Base-by-base conservation (phyloP, 2,888 invertebrate species). In the Rhyacophila evoluta region DNA sequence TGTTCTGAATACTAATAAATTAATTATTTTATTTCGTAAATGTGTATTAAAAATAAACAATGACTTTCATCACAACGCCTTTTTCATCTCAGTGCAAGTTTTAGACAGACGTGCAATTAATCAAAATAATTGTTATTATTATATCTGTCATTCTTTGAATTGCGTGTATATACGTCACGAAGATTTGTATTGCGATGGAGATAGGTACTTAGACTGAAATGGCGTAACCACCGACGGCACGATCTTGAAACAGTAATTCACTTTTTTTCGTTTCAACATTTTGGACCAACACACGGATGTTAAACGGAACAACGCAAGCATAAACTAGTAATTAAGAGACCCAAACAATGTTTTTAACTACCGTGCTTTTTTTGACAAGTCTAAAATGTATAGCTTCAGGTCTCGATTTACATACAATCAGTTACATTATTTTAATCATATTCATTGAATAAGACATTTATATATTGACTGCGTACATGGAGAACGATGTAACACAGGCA, bases 81-180 rank as follows among this genome's bases (percentile, higher is more conserved):
- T 33, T 33, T 33, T 33, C 29, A 33, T 33, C 29, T 33, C 29
- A 33, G 6, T 33, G 29, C 29, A 33, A 33, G 29, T 33, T 33
- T 33, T 33, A 33, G 29, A 33, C 29, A 33, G 55, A 12, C 8
- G 55, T 8, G 19, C 55, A 25, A 55, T 55, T 19, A 41, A 55
- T 55, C 55, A 55, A 33, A 33, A 25, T 55, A 55, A 55, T 55
- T 55, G 19, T 41, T 41, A 41, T 25, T 55, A 19, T 25, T 55
- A 55, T 19, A 55, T 8, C 55, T 19, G 55, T 25, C 55, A 19
- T 19, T 55, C 19, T 10, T 6, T 19, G 15, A 4, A 19, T 55
- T 55, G 55, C 55, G 55, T 55, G 19, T 55, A 25, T 55, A 25
- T 25, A 25, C 55, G 55, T 55, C 55, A 55, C 55, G 55, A 55